Percentiles rank a stretch among this genome's conserved stretches.
These are phyloP conservation scores for Nesidiocoris tenuis DNA, from an alignment of 2,888 invertebrate genomes.

Conservation along the genomic window DNA sequence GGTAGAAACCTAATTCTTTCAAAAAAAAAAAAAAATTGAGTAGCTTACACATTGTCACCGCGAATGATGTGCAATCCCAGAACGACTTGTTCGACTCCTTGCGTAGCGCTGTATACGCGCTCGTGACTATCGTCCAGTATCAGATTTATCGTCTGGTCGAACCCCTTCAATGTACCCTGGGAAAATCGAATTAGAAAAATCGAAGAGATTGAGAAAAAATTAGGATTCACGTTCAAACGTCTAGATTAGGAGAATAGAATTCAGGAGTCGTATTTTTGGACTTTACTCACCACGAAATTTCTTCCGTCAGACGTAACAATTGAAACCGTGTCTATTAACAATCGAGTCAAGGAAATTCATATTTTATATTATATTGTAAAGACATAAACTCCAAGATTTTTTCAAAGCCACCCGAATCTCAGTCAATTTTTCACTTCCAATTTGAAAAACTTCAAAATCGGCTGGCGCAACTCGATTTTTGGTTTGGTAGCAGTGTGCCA, in stretches of 20 bases:
- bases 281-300: conserved; percentile 45
- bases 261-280: not conserved
- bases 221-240: not conserved
- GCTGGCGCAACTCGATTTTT: no score
- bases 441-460: no score
- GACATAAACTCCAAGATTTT: no score
- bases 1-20: not conserved
- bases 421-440: no score
- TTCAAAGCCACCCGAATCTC: no score
- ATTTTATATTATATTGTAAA: no score
- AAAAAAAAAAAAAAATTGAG: not conserved
- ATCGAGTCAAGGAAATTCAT: conserved; percentile 34
- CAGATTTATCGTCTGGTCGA: conserved; percentile 98
- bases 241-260: not conserved
- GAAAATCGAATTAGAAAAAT: conserved; percentile 50
- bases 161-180: conserved; percentile 93
- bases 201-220: not conserved
- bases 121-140: conserved; percentile 98
- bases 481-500: no score
- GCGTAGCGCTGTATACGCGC: conserved; percentile 89
- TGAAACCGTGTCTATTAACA: conserved; percentile 45
- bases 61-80: conserved; percentile 96
- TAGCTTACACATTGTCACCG: conserved; percentile 89
- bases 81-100: conserved; percentile 93
- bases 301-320: conserved; percentile 48